Percentiles rank a stretch among this genome's conserved stretches.
These are phyloP conservation scores for Urocyon cinereoargenteus DNA, from an alignment of 2,797 vertebrate species.

Conservation along the genomic window DNA sequence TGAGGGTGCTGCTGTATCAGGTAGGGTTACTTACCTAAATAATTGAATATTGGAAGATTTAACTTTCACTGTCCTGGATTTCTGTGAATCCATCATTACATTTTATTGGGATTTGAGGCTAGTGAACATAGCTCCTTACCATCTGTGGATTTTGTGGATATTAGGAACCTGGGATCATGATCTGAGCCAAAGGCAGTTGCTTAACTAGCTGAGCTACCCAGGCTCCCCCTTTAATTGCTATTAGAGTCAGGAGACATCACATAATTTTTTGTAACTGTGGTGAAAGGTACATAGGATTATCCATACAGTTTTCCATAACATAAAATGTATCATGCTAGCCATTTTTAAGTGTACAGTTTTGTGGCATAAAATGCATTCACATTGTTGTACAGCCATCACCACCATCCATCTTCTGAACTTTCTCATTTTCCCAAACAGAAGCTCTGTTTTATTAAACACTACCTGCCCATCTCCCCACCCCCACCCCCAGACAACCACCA, in stretches of 20 bases:
- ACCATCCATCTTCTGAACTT: neutral
- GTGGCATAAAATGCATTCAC: neutral
- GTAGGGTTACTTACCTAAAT: constrained; percentile 51
- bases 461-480: too few relatives aligned
- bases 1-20: constrained; percentile 28
- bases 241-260: neutral
- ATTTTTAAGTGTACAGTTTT: neutral
- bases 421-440: neutral
- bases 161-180: too few relatives aligned
- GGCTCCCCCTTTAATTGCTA: neutral
- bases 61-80: constrained; percentile 36
- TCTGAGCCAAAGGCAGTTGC: too few relatives aligned
- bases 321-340: neutral
- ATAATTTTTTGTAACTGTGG: neutral
- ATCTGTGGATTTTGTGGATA: neutral
- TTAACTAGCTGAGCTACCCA: too few relatives aligned
- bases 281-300: neutral
- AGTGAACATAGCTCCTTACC: neutral
- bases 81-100: neutral
- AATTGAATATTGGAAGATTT: constrained; percentile 68
- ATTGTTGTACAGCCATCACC: accelerated
- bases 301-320: neutral
- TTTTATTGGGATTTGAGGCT: neutral
- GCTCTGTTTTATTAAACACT: too few relatives aligned
- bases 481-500: neutral